Evolutionary conservation across 2,113 vertebrate genomes (phyloP).

Genomic region (Thryonomys swinderianus): DNA sequence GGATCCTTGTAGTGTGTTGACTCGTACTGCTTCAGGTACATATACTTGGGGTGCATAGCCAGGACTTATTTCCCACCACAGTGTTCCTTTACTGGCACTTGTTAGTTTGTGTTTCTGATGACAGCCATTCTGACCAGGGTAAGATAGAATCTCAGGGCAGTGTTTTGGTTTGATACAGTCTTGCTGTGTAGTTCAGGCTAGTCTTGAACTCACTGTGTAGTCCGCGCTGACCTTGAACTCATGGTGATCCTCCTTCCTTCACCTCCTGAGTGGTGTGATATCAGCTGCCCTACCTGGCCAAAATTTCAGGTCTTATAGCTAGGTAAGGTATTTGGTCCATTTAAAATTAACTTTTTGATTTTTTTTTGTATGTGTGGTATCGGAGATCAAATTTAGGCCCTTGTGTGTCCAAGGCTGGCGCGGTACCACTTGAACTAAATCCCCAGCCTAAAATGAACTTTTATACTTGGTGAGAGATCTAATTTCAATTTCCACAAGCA

Average conservation of each 20-base stretch:
- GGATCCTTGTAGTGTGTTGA: not conserved
- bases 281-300: not conserved
- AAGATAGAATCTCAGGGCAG: not conserved
- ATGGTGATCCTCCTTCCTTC: not conserved
- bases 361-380: no score
- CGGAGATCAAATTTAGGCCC: no score
- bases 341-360: not conserved
- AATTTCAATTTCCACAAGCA: not conserved
- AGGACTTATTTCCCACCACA: not conserved
- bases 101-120: not conserved
- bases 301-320: not conserved
- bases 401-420: no score
- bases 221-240: not conserved
- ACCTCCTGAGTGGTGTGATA: not conserved
- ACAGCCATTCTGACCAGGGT: not conserved
- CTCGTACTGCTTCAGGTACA: not conserved
- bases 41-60: not conserved
- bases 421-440: no score
- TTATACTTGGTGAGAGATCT: not conserved
- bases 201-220: not conserved
- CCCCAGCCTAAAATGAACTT: no score
- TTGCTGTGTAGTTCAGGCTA: not conserved
- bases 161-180: not conserved
- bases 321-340: not conserved
- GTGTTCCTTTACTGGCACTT: not conserved